Percentiles rank a stretch among this genome's conserved stretches.
Conservation (phyloP, 2,888 invertebrate genomes). For the Charanyca ferruginea region DNA sequence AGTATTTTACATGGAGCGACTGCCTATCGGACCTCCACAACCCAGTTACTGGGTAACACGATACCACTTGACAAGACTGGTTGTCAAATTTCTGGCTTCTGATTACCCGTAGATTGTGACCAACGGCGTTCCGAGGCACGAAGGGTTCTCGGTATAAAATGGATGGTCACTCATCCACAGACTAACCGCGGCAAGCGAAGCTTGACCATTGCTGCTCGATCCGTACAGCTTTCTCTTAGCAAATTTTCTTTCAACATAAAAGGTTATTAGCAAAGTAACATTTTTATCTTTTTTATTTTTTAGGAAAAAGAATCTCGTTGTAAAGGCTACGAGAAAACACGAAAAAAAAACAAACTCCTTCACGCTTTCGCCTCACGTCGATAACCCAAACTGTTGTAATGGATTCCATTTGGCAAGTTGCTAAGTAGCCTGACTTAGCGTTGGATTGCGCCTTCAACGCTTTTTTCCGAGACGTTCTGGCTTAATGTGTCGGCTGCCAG, state of each 20-base stretch:
- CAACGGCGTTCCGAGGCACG: too few species aligned
- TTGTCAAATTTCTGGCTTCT: too few species aligned
- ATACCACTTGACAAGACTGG: too few species aligned
- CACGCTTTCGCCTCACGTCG: conserved; percentile 63
- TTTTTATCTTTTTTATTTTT: neutral
- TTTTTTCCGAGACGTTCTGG: conserved; percentile 56
- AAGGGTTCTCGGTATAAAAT: too few species aligned
- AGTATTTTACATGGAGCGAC: too few species aligned
- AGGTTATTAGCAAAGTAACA: neutral
- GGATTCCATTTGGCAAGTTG: conserved; percentile 75
- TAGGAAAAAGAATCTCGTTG: conserved; percentile 7
- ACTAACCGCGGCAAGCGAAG: too few species aligned
- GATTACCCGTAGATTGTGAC: too few species aligned
- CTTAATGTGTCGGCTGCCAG: conserved; percentile 54
- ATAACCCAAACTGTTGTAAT: conserved; percentile 69
- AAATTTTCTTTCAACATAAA: neutral
- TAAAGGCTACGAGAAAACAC: conserved; percentile 21
- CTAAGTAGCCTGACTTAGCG: conserved; percentile 73
- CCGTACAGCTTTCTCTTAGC: too few species aligned
- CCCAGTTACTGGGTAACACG: too few species aligned
- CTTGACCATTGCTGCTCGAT: too few species aligned
- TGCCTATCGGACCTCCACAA: too few species aligned
- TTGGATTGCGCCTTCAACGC: conserved; percentile 52
- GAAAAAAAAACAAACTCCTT: conserved; percentile 38
- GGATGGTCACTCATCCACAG: too few species aligned